Evolutionary conservation across 2,113 vertebrate species (phyloP).

Genomic region (Plecturocebus donacophilus): DNA sequence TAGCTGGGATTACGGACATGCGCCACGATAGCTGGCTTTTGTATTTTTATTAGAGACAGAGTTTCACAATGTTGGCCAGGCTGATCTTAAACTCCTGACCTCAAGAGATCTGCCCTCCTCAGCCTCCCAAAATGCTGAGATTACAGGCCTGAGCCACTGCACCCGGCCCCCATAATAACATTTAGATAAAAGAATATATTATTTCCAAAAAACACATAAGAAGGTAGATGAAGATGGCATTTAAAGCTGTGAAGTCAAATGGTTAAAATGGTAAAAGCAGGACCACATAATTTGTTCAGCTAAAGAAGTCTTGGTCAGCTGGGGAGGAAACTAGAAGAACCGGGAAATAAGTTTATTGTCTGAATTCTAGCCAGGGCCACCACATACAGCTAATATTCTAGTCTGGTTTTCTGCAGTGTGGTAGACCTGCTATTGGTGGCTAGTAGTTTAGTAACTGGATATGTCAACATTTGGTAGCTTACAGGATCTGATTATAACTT

Average conservation of each 20-base stretch:
- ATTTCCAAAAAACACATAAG: background rate
- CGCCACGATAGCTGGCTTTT: too few relatives aligned
- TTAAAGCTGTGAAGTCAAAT: constrained; percentile 43
- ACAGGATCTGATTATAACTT: constrained; percentile 22
- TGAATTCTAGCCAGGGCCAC: background rate
- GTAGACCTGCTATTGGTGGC: background rate
- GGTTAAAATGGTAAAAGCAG: constrained; percentile 29
- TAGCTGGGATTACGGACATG: too few relatives aligned
- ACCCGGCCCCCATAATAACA: too few relatives aligned
- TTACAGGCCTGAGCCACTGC: too few relatives aligned
- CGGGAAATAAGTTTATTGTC: constrained; percentile 23
- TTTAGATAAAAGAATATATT: background rate
- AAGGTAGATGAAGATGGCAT: background rate
- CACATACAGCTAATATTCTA: background rate
- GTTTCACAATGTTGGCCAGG: too few relatives aligned
- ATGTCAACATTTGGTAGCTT: constrained; percentile 6
- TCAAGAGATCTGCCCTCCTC: too few relatives aligned
- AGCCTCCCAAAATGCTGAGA: too few relatives aligned
- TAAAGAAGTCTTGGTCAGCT: background rate
- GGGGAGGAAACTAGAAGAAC: background rate
- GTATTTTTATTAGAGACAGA: too few relatives aligned
- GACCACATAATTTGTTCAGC: background rate
- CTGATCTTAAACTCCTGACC: too few relatives aligned
- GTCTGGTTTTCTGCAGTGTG: constrained; percentile 14
- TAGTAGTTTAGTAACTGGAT: background rate